Evolutionary conservation across 2,888 invertebrate species (phyloP).

Genomic region (Rotaria sp.): DNA sequence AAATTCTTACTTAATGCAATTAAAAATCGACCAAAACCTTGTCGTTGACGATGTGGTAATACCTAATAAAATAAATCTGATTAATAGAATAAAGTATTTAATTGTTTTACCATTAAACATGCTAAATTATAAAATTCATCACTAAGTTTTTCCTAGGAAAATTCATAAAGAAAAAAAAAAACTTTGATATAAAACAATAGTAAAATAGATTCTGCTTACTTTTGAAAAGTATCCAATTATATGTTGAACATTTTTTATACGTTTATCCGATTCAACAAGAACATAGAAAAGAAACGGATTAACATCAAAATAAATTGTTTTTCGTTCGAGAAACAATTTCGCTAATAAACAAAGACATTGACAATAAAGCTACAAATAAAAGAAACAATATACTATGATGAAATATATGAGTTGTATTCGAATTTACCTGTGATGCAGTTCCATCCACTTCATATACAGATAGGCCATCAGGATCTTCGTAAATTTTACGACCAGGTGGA

Average conservation of each 20-base stretch:
- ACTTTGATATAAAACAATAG: constrained; percentile 78
- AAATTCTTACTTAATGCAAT: constrained; percentile 69
- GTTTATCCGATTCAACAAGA: constrained; percentile 82
- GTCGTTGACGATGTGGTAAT: constrained; percentile 88
- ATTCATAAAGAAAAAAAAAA: constrained; percentile 48
- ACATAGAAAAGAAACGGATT: constrained; percentile 94
- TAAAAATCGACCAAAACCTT: constrained; percentile 88
- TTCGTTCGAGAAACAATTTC: constrained; percentile 90
- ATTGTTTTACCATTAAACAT: not conserved
- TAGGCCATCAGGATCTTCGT: constrained; percentile 75
- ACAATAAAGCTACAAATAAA: constrained; percentile 66
- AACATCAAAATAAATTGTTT: constrained; percentile 93
- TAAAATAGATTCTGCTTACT: constrained; percentile 59
- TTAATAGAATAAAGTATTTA: constrained; percentile 43
- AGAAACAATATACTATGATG: too few species aligned
- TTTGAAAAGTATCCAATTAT: constrained; percentile 89
- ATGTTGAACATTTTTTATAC: constrained; percentile 49
- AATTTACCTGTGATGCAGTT: constrained; percentile 69
- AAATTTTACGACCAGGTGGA: constrained; percentile 92
- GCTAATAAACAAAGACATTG: constrained; percentile 90
- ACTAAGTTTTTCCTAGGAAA: not conserved
- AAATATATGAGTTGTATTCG: not conserved
- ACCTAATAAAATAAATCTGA: constrained; percentile 83
- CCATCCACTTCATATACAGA: constrained; percentile 97
- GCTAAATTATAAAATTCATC: constrained; percentile 22